Evolutionary conservation across 2,888 invertebrate genomes (phyloP), one percentile per base, ranked within the genome.

Genomic region (Lasioglossum figueresi): DNA sequence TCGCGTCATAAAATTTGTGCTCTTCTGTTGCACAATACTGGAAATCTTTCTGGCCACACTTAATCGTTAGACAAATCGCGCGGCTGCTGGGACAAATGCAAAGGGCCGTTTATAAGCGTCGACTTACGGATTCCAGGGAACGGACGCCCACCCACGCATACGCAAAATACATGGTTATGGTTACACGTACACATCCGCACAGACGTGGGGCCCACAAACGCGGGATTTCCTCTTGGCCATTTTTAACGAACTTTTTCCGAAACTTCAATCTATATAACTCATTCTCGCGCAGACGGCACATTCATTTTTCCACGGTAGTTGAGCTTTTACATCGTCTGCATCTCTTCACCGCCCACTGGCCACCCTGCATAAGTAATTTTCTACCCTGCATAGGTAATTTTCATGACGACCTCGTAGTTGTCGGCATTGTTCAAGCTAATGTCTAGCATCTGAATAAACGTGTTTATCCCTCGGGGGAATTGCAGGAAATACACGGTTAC

Each of bases 271-370:
- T 80, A 82, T 88, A 88, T 82, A 86, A 88, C 83, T 86, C 89
- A 85, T 83, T 79, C 89, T 43, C 76, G 82, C 80, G 86, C 90
- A 88, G 90, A 90, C 89, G 88, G 91, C 88, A 79, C 89, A 88
- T 91, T 88, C 87, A 89, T 91, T 91, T 90, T 88, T 90, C 88
- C 89, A 91, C 91, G 89, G 91, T 89, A 90, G 90, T 90, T 90
- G 86, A 90, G 91, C 89, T 89, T 90, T 89, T 89, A 90, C 91
- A 89, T 90, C 89, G 88, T 84, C 89, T 78, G 88, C 91, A 84
- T 86, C 89, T 85, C 91, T 88, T 82, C 82, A 78, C 84, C 88
- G 87, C 83, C 88, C 86, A 83, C 87, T 79, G 87, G 37, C 84
- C 84, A 81, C 86, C 86, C 88, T 76, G 90, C 90, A 89, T 90